Evolutionary conservation across 2,888 invertebrate genomes (phyloP).

Genomic region (Microctonus brassicae): DNA sequence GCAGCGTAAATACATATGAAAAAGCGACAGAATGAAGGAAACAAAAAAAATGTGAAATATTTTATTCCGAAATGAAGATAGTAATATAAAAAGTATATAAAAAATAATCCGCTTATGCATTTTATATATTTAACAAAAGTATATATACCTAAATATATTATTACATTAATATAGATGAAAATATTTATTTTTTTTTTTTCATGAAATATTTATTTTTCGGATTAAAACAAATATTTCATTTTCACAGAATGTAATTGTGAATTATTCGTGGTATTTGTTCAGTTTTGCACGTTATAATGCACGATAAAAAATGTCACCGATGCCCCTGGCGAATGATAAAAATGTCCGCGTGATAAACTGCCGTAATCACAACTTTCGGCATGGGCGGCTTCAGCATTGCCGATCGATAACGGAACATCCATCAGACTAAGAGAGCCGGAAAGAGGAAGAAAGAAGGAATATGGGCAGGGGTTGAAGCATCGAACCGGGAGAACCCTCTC

Average conservation of each 20-base stretch:
- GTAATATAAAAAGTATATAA: conserved; percentile 4
- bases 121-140: not conserved
- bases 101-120: not conserved
- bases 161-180: conserved; percentile 16
- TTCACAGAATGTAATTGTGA: conserved; percentile 6
- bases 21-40: not conserved
- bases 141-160: too few relatives aligned
- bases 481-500: conserved; percentile 42
- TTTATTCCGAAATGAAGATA: not conserved
- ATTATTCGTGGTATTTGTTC: not conserved
- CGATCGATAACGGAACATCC: conserved; percentile 46
- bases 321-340: conserved; percentile 32
- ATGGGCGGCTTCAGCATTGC: conserved; percentile 43
- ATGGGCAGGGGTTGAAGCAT: conserved; percentile 28
- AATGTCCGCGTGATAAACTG: conserved; percentile 44
- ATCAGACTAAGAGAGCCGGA: conserved; percentile 47
- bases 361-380: conserved; percentile 46
- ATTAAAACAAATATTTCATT: conserved; percentile 10
- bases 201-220: not conserved
- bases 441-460: not conserved
- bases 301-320: conserved; percentile 24
- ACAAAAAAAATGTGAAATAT: conserved; percentile 21
- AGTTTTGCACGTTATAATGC: not conserved
- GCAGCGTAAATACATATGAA: conserved; percentile 31
- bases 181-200: not conserved